These are phyloP conservation scores for Biston betularia DNA, from an alignment of 2,888 invertebrate genomes.

Conservation along the genomic window DNA sequence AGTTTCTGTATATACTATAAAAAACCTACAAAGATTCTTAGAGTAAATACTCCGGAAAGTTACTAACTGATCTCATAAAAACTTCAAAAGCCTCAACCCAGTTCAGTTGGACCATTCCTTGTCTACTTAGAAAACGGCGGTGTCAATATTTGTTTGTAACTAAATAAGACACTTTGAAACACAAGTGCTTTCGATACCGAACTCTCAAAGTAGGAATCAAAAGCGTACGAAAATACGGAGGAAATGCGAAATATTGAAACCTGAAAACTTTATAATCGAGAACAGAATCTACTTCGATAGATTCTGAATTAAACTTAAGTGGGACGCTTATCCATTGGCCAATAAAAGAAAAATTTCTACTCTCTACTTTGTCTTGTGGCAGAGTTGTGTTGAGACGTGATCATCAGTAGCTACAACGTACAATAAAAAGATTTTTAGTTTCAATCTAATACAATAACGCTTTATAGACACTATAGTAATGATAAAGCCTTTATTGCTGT, in stretches of 20 bases:
- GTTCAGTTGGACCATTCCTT: slow-evolving; percentile 11
- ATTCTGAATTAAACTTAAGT: slow-evolving; percentile 25
- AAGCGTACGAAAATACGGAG: slow-evolving; percentile 27
- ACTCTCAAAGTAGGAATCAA: slow-evolving; percentile 30
- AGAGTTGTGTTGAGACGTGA: too few species aligned
- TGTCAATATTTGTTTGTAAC: slow-evolving; percentile 33
- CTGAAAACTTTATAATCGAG: slow-evolving; percentile 42
- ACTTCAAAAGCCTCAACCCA: slow-evolving; percentile 19
- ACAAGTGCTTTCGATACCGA: slow-evolving; percentile 34
- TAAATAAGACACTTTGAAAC: slow-evolving; percentile 34
- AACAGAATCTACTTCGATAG: slow-evolving; percentile 23
- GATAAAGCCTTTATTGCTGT: too few species aligned
- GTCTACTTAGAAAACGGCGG: slow-evolving; percentile 18
- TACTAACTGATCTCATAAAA: slow-evolving; percentile 8
- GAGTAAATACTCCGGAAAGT: not conserved
- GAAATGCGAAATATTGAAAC: slow-evolving; percentile 37
- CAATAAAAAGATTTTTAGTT: too few species aligned
- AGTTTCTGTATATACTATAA: too few species aligned
- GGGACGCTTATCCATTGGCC: slow-evolving; percentile 1
- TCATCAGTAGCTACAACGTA: too few species aligned
- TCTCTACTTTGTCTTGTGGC: not conserved
- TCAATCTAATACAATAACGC: too few species aligned
- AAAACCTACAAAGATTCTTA: not conserved
- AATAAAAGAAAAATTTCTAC: not conserved
- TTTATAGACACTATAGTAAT: too few species aligned